phyloP scores from a whole-genome alignment of 1,140 invertebrate species.

The Penaeus vannamei region DNA sequence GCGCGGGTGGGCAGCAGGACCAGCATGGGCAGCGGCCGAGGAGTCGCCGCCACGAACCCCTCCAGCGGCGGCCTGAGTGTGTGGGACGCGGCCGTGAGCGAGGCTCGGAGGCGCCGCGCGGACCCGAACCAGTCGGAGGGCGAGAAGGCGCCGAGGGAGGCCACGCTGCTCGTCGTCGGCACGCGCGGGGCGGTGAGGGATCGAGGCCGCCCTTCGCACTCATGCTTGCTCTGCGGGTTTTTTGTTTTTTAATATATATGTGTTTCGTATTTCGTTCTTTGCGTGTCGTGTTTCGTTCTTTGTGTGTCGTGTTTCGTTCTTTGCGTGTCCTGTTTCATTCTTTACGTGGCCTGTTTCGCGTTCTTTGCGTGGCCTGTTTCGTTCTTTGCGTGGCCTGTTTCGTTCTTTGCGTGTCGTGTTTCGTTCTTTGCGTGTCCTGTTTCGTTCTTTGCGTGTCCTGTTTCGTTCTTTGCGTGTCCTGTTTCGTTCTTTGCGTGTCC shows the following conservation, averaged over 20 bases:
- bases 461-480: no score
- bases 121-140: slow-evolving; percentile 32
- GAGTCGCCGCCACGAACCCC: not conserved
- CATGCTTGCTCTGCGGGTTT: not conserved
- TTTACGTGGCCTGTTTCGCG: no score
- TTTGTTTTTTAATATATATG: not conserved
- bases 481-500: no score
- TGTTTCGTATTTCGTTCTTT: not conserved
- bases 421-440: no score
- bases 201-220: no score
- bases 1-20: not conserved
- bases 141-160: slow-evolving; percentile 65
- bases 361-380: no score
- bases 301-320: no score
- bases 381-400: no score
- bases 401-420: no score
- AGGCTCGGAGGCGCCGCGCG: slow-evolving; percentile 3
- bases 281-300: no score
- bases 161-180: slow-evolving; percentile 70
- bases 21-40: not conserved
- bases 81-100: slow-evolving; percentile 48
- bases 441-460: no score
- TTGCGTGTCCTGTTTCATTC: no score
- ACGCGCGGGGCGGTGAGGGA: slow-evolving; percentile 69
- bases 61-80: slow-evolving; percentile 19